Percentiles rank a stretch among this genome's conserved stretches.
Conservation (phyloP, 2,888 invertebrate genomes). For the Exocentrus adspersus region DNA sequence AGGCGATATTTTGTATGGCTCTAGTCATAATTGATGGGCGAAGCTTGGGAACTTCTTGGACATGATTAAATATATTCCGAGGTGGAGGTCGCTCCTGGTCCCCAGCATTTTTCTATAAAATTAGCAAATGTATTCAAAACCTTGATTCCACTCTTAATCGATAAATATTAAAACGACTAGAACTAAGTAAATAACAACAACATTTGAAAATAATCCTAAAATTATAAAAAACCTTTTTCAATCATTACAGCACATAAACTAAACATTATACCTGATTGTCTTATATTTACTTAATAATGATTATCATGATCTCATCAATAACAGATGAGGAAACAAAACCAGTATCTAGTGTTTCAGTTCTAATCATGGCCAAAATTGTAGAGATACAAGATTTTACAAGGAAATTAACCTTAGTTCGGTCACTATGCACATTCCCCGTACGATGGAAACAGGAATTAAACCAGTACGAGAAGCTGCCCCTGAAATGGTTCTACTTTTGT, state of each 20-base stretch:
- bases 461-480: neutral
- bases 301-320: neutral
- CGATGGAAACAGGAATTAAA: slow-evolving; percentile 4
- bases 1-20: slow-evolving; percentile 9
- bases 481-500: slow-evolving; percentile 4
- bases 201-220: too few relatives aligned
- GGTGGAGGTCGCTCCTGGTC: neutral
- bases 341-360: too few relatives aligned
- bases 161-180: too few relatives aligned
- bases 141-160: too few relatives aligned
- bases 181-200: too few relatives aligned
- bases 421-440: slow-evolving; percentile 13
- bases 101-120: slow-evolving; percentile 7
- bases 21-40: slow-evolving; percentile 6
- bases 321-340: neutral
- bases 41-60: slow-evolving; percentile 8
- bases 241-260: neutral
- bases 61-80: slow-evolving; percentile 9
- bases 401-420: neutral
- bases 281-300: neutral
- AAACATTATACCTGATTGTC: neutral
- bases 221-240: too few relatives aligned
- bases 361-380: neutral
- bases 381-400: neutral
- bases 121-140: too few relatives aligned